Percentiles rank a stretch among this genome's conserved stretches.
Evolutionary conservation across 2,113 vertebrate genomes (phyloP).

Genomic region (Chloebia gouldiae): DNA sequence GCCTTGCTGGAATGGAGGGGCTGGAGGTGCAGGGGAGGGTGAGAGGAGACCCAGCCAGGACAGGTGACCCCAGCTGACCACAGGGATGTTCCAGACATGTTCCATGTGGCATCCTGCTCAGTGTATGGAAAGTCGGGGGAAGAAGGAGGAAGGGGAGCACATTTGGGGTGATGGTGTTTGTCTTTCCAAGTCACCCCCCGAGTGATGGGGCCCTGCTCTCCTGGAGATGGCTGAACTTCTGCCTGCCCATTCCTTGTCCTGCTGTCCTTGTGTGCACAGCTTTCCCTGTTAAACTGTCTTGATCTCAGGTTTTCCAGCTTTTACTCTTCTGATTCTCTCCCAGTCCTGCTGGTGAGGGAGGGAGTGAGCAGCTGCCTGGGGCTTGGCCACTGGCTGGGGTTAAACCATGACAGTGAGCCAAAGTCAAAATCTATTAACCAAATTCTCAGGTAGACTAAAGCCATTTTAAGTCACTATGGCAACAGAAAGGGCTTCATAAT

Average conservation of each 20-base stretch:
- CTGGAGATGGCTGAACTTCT: not conserved
- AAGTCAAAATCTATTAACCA: not conserved
- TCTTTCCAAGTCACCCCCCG: not conserved
- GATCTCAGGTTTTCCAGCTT: not conserved
- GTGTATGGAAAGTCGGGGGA: no score
- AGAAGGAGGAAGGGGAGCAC: not conserved
- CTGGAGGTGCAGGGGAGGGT: no score
- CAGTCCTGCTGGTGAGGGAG: not conserved
- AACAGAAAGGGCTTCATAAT: slow-evolving; percentile 11
- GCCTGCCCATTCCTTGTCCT: not conserved
- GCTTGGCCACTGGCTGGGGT: not conserved
- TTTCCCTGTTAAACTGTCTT: not conserved
- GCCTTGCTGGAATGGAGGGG: no score
- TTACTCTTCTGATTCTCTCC: not conserved
- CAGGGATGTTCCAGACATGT: not conserved
- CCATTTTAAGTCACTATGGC: not conserved
- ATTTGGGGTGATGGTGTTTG: not conserved
- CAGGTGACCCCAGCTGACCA: not conserved
- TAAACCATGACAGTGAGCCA: not conserved
- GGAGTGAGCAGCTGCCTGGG: not conserved
- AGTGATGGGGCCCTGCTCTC: not conserved
- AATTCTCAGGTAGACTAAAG: not conserved
- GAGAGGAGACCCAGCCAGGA: not conserved
- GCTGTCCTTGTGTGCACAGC: not conserved
- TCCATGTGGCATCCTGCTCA: not conserved